A percentile compares a stretch with the other conserved stretches of the same genome.
Evolutionary conservation across 2,888 invertebrate genomes (phyloP).

Genomic region (Entomobrya multifasciata): DNA sequence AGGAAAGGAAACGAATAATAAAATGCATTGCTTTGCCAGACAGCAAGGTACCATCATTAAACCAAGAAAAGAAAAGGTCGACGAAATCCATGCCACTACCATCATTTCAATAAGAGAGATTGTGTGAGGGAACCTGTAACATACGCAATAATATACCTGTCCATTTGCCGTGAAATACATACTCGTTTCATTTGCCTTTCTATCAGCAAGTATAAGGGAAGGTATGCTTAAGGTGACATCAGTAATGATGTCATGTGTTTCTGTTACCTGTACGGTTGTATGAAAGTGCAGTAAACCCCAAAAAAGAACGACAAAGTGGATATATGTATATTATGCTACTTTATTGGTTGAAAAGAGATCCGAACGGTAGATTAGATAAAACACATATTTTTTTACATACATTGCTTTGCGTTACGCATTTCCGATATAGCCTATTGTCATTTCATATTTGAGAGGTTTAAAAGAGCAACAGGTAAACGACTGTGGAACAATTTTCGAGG

Average conservation of each 20-base stretch:
- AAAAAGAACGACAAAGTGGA: neutral
- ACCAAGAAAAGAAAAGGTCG: conserved; percentile 36
- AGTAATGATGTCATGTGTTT: too few relatives aligned
- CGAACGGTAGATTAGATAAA: conserved; percentile 14
- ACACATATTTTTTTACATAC: neutral
- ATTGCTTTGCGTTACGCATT: neutral
- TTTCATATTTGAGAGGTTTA: conserved; percentile 6
- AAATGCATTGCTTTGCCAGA: conserved; percentile 42
- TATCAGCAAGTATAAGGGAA: too few relatives aligned
- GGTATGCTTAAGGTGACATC: neutral
- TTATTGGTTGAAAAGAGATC: conserved; percentile 1
- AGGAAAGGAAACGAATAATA: conserved; percentile 10
- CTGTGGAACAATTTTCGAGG: neutral
- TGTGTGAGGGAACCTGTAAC: neutral
- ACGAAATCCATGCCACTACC: conserved; percentile 34
- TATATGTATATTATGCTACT: neutral
- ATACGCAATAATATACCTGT: neutral
- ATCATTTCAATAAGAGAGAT: neutral
- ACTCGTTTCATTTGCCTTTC: neutral
- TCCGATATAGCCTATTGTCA: neutral
- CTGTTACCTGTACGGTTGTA: too few relatives aligned
- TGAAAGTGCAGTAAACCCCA: too few relatives aligned
- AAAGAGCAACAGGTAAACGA: neutral
- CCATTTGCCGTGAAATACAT: neutral
- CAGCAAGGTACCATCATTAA: conserved; percentile 63